A percentile compares a stretch with the other conserved stretches of the same genome.
Conservation (phyloP, 2,888 invertebrate genomes). For the Labia minor region DNA sequence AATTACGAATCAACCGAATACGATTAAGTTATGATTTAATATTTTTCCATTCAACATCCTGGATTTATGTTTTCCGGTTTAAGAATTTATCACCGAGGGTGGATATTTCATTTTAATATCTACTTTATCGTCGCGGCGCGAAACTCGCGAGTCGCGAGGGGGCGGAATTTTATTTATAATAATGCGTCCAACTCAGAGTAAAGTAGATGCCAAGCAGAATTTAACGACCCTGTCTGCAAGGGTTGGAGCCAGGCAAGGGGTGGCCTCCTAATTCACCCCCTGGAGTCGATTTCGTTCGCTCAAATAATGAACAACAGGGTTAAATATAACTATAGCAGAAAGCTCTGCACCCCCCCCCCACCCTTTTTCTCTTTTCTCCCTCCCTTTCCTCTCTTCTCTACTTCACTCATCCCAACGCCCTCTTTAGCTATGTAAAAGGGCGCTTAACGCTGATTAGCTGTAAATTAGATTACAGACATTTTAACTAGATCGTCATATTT, state of each 20-base stretch:
- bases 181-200: neutral
- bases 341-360: neutral
- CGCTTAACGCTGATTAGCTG: conserved; percentile 13
- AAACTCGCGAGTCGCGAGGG: conserved; percentile 4
- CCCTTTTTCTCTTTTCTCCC: neutral
- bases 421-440: neutral
- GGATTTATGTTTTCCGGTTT: neutral
- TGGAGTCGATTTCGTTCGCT: conserved; percentile 13
- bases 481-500: conserved; percentile 13
- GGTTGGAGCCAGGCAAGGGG: neutral
- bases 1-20: too few relatives aligned
- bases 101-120: conserved; percentile 13
- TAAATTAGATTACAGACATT: conserved; percentile 13
- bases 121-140: conserved; percentile 8
- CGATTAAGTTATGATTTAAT: too few relatives aligned
- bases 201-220: neutral
- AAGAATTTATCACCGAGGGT: neutral
- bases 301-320: conserved; percentile 7
- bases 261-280: neutral
- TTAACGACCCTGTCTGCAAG: conserved; percentile 1
- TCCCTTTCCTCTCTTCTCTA: neutral
- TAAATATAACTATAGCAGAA: neutral
- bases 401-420: neutral
- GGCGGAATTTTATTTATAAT: conserved; percentile 13
- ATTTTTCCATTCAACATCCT: neutral